phyloP scores from a whole-genome alignment of 1,140 invertebrate genomes.

The Mercenaria mercenaria region DNA sequence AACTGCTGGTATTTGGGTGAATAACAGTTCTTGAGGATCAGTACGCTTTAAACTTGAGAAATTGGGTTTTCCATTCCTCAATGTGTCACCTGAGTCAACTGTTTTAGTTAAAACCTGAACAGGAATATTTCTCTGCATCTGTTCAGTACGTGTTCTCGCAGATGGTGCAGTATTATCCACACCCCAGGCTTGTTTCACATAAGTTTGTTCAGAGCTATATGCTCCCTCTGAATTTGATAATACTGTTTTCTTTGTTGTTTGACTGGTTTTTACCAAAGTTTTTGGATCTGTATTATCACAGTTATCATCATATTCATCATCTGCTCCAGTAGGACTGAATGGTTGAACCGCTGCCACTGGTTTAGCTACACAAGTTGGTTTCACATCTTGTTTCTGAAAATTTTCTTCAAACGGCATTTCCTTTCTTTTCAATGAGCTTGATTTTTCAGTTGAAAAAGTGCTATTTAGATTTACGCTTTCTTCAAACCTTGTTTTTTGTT shows the following conservation, averaged over 20 bases:
- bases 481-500: background rate
- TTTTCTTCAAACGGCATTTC: background rate
- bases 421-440: background rate
- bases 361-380: background rate
- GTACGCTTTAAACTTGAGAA: background rate
- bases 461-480: background rate
- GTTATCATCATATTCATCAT: background rate
- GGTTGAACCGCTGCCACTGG: background rate
- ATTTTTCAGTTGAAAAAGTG: background rate
- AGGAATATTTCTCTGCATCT: background rate
- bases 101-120: background rate
- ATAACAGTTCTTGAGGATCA: background rate
- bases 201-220: background rate
- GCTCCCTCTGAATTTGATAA: background rate
- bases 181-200: background rate
- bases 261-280: background rate
- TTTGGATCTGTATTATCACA: constrained; percentile 1
- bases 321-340: background rate
- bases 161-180: background rate
- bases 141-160: background rate
- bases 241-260: background rate
- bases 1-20: background rate
- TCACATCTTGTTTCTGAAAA: background rate
- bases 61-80: background rate
- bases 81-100: background rate